Percentiles rank a stretch among this genome's conserved stretches.
These are phyloP conservation scores for Tricholauxania praeusta DNA, from an alignment of 2,888 invertebrate genomes.

Conservation along the genomic window DNA sequence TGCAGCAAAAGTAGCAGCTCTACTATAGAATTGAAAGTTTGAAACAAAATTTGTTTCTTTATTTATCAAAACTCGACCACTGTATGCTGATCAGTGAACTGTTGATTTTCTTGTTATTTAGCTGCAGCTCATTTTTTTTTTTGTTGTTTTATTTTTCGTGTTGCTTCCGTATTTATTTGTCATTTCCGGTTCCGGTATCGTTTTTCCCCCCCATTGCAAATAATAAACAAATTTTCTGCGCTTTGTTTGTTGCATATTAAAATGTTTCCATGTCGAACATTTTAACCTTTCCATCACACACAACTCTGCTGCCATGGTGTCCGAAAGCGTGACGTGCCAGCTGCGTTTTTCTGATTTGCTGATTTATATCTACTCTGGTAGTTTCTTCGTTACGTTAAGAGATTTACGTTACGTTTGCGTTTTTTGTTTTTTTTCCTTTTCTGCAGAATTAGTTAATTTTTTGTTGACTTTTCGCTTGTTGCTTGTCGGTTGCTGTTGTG, in stretches of 20 bases:
- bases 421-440: slow-evolving; percentile 6
- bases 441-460: slow-evolving; percentile 3
- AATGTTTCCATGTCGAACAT: background rate
- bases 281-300: background rate
- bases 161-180: slow-evolving; percentile 4
- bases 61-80: no score
- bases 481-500: background rate
- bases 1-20: no score
- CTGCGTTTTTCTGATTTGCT: background rate
- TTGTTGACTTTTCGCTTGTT: no score
- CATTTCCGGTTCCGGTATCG: slow-evolving; percentile 13
- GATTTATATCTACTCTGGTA: slow-evolving; percentile 4
- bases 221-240: slow-evolving; percentile 27
- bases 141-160: no score
- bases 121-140: no score
- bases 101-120: no score
- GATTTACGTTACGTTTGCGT: slow-evolving; percentile 4
- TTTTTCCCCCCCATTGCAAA: slow-evolving; percentile 4
- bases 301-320: background rate
- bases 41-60: no score
- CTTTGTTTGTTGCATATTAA: slow-evolving; percentile 26
- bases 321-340: slow-evolving; percentile 20
- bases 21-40: no score
- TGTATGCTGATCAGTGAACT: no score
- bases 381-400: slow-evolving; percentile 7